Base-by-base conservation (phyloP, 2,113 vertebrate species). In the Ageneiosus marmoratus region DNA sequence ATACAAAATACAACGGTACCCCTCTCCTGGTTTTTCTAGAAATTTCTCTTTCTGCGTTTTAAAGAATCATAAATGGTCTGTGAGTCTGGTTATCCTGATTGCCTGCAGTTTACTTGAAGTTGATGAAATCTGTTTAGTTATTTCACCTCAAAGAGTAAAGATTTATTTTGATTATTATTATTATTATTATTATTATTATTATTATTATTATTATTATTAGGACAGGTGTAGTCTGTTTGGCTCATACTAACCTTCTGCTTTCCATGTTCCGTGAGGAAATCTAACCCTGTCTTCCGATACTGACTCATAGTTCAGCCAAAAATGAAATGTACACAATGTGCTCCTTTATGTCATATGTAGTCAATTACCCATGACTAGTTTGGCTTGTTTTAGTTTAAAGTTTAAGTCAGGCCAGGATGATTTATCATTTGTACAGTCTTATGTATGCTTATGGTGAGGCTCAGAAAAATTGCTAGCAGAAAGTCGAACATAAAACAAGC, bases 21-120 rank as follows among this genome's bases (percentile, higher is more conserved):
- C 74, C 53, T 74, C 34, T 63, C 55, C 83, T 79, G 67, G 55
- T 79, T 65, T 77, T 50, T 74, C 24, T 73, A 51, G 44, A 79
- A n/a, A n/a, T 32, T 20, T 76, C 46, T 67, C 48, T 84, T 79
- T 84, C 77, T 79, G 63, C 70, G 1, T 29, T 76, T 55, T 76
- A 24, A 76, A 55, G 51, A 76, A 69, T 53, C 29, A 41, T 4
- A 63, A 32, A 48, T 20, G 44, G 75, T 62, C n/a, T 27, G 15
- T 58, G 15, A 75, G 65, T 4, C 32, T 73, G 55, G 44, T 63
- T 37, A 13, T 32, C 3, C 41, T 60, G 53, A 60, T 53, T 6
- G 22, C 24, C 48, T 56, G 69, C 67, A 73, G 55, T 74, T 34
- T 70, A 32, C 69, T 62, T 15, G 22, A 81, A 46, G 29, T 34